Conservation (phyloP, 2,888 invertebrate genomes). For the Itoplectis maculator region DNA sequence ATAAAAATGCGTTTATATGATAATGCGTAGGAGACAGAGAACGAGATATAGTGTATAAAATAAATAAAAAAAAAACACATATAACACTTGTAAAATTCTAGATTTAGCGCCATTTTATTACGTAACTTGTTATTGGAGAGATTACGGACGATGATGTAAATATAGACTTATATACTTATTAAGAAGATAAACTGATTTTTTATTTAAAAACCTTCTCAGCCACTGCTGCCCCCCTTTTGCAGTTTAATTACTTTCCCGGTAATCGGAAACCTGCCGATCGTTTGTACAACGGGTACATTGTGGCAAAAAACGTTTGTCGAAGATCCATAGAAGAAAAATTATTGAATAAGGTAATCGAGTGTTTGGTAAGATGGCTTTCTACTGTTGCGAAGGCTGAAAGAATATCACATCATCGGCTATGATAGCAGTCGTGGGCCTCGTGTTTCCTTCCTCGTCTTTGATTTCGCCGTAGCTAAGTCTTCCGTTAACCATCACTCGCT, state of each 20-base stretch:
- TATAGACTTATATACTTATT: constrained; percentile 84
- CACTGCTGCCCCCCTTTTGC: constrained; percentile 10
- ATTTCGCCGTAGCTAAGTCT: constrained; percentile 94
- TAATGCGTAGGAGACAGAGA: constrained; percentile 57
- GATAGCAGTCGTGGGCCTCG: constrained; percentile 90
- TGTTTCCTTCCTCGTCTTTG: constrained; percentile 90
- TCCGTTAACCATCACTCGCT: constrained; percentile 93
- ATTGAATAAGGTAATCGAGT: background rate
- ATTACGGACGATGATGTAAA: constrained; percentile 82
- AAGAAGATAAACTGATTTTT: constrained; percentile 69
- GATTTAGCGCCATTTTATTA: constrained; percentile 82
- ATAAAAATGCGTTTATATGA: constrained; percentile 57
- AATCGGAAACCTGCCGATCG: constrained; percentile 19
- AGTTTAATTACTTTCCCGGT: background rate
- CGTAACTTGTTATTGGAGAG: constrained; percentile 82
- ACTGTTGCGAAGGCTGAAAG: constrained; percentile 83
- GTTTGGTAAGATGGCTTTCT: background rate
- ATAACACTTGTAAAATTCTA: constrained; percentile 82
- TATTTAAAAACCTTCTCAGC: constrained; percentile 42
- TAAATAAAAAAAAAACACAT: constrained; percentile 51
- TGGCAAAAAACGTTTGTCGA: constrained; percentile 7
- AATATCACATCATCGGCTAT: constrained; percentile 95
- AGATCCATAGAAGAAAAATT: constrained; percentile 20
- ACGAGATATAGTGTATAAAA: constrained; percentile 72
- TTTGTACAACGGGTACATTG: background rate